phyloP scores from a whole-genome alignment of 2,888 invertebrate genomes.

The Eudemis profundana region DNA sequence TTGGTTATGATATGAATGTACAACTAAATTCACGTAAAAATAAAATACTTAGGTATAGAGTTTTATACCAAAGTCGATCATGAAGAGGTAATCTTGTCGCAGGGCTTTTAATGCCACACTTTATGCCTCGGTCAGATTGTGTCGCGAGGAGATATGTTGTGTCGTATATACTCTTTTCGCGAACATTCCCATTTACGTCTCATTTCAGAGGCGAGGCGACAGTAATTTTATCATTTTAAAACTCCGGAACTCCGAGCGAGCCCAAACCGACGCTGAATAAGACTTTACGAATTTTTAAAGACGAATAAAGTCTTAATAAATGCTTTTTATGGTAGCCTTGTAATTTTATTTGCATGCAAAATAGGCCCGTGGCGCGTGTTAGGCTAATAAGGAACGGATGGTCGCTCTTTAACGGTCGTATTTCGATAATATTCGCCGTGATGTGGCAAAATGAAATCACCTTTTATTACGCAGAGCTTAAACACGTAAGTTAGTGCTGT shows the following conservation, averaged over 20 bases:
- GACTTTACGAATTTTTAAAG: conserved; percentile 82
- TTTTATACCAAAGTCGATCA: neutral
- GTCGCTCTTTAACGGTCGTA: conserved; percentile 71
- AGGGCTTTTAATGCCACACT: conserved; percentile 70
- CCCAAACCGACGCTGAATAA: conserved; percentile 69
- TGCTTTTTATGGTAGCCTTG: conserved; percentile 78
- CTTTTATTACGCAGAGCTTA: conserved; percentile 65
- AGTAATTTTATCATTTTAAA: conserved; percentile 81
- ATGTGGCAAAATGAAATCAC: conserved; percentile 69
- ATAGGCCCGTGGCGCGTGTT: conserved; percentile 78
- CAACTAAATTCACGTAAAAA: too few species aligned
- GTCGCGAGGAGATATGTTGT: conserved; percentile 71
- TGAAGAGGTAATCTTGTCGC: conserved; percentile 50
- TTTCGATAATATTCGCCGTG: conserved; percentile 69
- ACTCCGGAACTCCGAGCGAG: conserved; percentile 72
- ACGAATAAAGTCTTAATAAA: conserved; percentile 82
- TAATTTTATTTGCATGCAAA: conserved; percentile 80
- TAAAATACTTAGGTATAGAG: too few species aligned
- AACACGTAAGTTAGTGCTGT: conserved; percentile 42
- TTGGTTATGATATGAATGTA: too few species aligned
- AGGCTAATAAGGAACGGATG: conserved; percentile 80
- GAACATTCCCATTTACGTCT: conserved; percentile 77
- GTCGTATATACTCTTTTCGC: conserved; percentile 66
- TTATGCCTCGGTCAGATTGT: conserved; percentile 74
- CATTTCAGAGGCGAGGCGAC: conserved; percentile 68